Percentiles rank a stretch among this genome's conserved stretches.
Conservation (phyloP, 2,888 invertebrate genomes). For the Caenorhabditis parvicauda region DNA sequence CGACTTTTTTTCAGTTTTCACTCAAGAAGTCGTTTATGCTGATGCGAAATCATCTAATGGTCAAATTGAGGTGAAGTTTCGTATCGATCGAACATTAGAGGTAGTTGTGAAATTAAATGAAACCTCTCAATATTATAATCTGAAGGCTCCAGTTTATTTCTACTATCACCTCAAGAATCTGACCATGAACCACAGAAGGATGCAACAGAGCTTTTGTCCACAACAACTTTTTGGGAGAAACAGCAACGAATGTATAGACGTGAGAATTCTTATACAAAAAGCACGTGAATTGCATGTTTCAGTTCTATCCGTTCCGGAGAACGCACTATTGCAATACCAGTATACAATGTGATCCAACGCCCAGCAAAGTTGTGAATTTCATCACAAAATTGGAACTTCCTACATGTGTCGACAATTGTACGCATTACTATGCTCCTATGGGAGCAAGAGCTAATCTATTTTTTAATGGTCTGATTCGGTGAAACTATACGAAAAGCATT, state of each 20-base stretch:
- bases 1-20: too few relatives aligned
- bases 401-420: neutral
- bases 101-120: too few relatives aligned
- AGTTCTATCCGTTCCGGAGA: too few relatives aligned
- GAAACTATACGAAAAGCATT: neutral
- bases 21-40: too few relatives aligned
- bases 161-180: neutral
- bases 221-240: neutral
- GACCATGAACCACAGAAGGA: neutral
- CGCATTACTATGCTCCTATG: constrained; percentile 12
- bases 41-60: neutral
- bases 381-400: too few relatives aligned
- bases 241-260: neutral
- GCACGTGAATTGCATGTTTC: too few relatives aligned
- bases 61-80: neutral
- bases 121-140: too few relatives aligned
- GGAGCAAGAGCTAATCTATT: constrained; percentile 11
- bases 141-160: neutral
- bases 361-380: too few relatives aligned
- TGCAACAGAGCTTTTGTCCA: neutral
- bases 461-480: constrained; percentile 15
- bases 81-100: too few relatives aligned
- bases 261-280: too few relatives aligned
- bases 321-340: too few relatives aligned
- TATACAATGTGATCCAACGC: too few relatives aligned